Evolutionary conservation across 1,140 invertebrate genomes (phyloP).

Genomic region (Zaprionus ghesquierei): DNA sequence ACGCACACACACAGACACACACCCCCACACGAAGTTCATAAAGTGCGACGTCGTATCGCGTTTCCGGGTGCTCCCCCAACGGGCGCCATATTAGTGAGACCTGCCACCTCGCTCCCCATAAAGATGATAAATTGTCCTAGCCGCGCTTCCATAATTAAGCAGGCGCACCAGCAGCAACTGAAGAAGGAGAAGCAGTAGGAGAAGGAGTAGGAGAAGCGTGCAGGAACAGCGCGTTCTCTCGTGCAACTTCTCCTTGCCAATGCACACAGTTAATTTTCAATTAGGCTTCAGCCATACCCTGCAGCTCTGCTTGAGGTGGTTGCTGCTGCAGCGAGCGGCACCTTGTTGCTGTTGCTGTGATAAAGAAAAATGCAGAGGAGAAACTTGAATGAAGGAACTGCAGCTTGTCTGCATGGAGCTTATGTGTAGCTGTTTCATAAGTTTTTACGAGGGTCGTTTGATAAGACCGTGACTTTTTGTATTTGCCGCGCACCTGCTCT

Average conservation of each 20-base stretch:
- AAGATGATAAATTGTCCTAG: slow-evolving; percentile 31
- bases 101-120: slow-evolving; percentile 13
- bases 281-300: not conserved
- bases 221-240: no score
- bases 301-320: not conserved
- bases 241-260: not conserved
- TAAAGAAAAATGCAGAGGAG: not conserved
- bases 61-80: slow-evolving; percentile 4
- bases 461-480: no score
- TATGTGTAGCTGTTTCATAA: no score
- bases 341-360: not conserved
- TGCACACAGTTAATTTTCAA: slow-evolving; percentile 27
- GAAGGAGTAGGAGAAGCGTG: not conserved
- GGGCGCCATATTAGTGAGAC: slow-evolving; percentile 19
- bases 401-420: no score
- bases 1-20: not conserved
- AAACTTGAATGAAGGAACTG: no score
- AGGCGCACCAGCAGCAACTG: slow-evolving; percentile 2
- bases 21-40: slow-evolving; percentile 11
- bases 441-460: no score
- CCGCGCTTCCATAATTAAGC: slow-evolving; percentile 39
- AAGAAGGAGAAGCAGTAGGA: not conserved
- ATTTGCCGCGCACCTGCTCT: no score
- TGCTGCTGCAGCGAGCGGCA: no score
- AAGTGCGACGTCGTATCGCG: slow-evolving; percentile 24